Conservation (phyloP, 2,113 vertebrate genomes). For the Nycticorax nycticorax region DNA sequence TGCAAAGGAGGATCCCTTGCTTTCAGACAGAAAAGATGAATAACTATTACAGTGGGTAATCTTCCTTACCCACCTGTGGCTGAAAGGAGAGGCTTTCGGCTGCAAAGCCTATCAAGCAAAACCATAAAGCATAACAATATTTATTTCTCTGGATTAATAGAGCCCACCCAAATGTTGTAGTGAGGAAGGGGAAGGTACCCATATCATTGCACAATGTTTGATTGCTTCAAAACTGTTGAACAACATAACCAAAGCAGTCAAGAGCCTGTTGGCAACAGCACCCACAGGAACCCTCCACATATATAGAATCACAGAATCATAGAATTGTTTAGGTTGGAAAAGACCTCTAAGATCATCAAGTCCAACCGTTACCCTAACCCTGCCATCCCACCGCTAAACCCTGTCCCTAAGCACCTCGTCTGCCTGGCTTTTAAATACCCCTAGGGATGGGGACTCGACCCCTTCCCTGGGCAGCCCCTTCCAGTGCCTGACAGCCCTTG, state of each 20-base stretch:
- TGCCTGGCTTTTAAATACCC: no score
- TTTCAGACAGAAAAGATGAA: not conserved
- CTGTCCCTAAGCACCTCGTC: no score
- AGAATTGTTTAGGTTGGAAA: no score
- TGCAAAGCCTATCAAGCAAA: not conserved
- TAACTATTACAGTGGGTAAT: not conserved
- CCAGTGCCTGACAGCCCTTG: no score
- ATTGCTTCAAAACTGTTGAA: not conserved
- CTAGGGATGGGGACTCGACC: no score
- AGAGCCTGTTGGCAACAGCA: not conserved
- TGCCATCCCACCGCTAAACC: no score
- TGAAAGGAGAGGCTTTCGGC: not conserved
- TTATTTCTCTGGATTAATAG: not conserved
- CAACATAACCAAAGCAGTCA: not conserved
- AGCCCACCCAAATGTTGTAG: not conserved
- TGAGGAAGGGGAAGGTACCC: not conserved
- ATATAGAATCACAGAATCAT: no score
- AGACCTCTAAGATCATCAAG: no score
- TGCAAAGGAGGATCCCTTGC: not conserved
- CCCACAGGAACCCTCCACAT: not conserved
- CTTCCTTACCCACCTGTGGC: not conserved
- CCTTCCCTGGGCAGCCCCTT: no score
- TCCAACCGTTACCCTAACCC: no score
- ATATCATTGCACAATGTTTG: not conserved
- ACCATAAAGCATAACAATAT: not conserved